phyloP scores from a whole-genome alignment of 92 coral and sea anemone species.

The Zoanthus solanderi region DNA sequence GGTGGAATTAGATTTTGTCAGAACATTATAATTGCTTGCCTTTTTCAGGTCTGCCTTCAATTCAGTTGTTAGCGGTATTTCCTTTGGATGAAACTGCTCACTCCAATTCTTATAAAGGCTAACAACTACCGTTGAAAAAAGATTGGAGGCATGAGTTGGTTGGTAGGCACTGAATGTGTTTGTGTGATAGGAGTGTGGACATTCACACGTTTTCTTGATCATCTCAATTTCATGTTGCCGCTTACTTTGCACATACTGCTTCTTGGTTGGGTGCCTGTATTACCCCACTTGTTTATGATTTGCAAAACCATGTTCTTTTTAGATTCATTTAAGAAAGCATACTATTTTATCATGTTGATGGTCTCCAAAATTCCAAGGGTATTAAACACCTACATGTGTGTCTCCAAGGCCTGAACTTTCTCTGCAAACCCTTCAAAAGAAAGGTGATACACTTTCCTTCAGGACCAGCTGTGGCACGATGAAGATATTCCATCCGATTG shows the following conservation, averaged over 20 bases:
- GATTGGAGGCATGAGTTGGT: constrained; percentile 59
- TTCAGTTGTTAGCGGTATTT: constrained; percentile 1
- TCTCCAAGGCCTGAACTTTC: constrained; percentile 53
- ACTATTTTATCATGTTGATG: constrained; percentile 36
- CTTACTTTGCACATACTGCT: constrained; percentile 66
- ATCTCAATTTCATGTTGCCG: constrained; percentile 68
- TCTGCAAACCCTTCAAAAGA: constrained; percentile 59
- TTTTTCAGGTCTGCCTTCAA: constrained; percentile 51
- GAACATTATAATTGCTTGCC: constrained; percentile 63
- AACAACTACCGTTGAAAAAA: constrained; percentile 50
- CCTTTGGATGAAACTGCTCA: constrained; percentile 30
- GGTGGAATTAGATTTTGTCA: constrained; percentile 62
- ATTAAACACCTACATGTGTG: constrained; percentile 50
- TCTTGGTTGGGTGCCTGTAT: constrained; percentile 73
- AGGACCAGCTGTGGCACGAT: constrained; percentile 56
- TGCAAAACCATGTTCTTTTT: constrained; percentile 81
- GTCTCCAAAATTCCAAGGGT: neutral
- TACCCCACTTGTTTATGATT: constrained; percentile 79
- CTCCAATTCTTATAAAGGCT: constrained; percentile 49
- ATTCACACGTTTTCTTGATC: constrained; percentile 72
- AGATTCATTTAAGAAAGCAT: constrained; percentile 75
- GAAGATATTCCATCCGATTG: constrained; percentile 4
- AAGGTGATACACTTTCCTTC: constrained; percentile 55
- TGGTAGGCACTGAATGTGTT: constrained; percentile 73
- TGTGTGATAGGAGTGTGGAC: constrained; percentile 80